Percentiles rank a stretch among this genome's conserved stretches.
Conservation (phyloP, 2,888 invertebrate species). For the Melanotus villosus region DNA sequence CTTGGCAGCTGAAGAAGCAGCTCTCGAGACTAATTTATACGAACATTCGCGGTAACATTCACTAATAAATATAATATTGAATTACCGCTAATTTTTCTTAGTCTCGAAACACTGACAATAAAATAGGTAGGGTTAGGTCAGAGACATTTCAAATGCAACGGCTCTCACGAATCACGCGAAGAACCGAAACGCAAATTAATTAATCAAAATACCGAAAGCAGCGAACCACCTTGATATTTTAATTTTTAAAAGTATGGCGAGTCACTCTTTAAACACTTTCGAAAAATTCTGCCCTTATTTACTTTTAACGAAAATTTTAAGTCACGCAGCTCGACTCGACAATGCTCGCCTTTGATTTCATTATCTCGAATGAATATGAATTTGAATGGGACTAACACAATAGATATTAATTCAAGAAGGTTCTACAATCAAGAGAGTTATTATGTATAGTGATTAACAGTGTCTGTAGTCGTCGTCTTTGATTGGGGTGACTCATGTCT, state of each 20-base stretch:
- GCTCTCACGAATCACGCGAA: slow-evolving; percentile 15
- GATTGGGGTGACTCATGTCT: slow-evolving; percentile 60
- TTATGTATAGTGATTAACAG: slow-evolving; percentile 62
- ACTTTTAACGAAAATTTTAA: slow-evolving; percentile 17
- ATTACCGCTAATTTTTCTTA: slow-evolving; percentile 22
- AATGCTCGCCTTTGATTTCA: slow-evolving; percentile 28
- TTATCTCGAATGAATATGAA: slow-evolving; percentile 28
- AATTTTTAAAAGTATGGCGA: slow-evolving; percentile 26
- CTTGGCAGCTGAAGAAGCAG: slow-evolving; percentile 48
- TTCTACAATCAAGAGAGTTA: slow-evolving; percentile 62
- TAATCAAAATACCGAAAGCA: background rate
- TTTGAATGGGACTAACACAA: slow-evolving; percentile 57
- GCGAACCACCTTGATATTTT: slow-evolving; percentile 28
- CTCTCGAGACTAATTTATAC: slow-evolving; percentile 40
- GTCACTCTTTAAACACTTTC: slow-evolving; percentile 13
- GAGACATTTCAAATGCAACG: slow-evolving; percentile 14
- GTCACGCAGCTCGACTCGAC: slow-evolving; percentile 12
- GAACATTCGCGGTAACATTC: slow-evolving; percentile 32
- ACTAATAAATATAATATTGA: slow-evolving; percentile 30
- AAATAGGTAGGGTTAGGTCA: slow-evolving; percentile 17
- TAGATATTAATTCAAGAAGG: slow-evolving; percentile 63
- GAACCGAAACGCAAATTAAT: slow-evolving; percentile 12
- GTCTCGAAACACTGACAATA: slow-evolving; percentile 7
- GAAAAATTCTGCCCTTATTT: slow-evolving; percentile 32
- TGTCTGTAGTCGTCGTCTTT: slow-evolving; percentile 56